Base-by-base conservation (phyloP, 2,113 vertebrate genomes). In the Megaceryle torquata region DNA sequence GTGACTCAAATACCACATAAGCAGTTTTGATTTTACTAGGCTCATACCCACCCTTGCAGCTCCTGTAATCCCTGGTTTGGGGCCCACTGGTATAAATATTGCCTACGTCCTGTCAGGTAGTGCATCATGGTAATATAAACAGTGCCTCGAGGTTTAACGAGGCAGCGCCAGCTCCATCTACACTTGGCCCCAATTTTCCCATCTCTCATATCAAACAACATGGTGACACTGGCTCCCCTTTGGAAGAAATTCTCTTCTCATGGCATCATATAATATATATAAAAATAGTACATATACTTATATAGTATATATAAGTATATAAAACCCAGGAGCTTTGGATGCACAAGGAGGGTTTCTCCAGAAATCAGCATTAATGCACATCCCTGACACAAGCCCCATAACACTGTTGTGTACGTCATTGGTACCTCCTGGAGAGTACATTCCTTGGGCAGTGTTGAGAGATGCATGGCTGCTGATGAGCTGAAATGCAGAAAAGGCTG, bases 11-110 rank as follows among this genome's bases (percentile, higher is more conserved):
- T 86, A 59, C 56, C 94, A 92, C 60, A 68, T 3, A 50, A 82
- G 46, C 56, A 71, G 56, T 78, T 93, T 88, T 51, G 10, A 56
- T 84, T 93, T 95, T 84, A 84, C 51, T 84, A 60, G 69, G 72
- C 60, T 91, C 48, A 9, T 68, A 35, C 57, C 43, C 83, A 86
- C 43, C 29, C 69, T 71, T 54, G 50, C 64, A 63, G 81, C 31
- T 91, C 53, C 56, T 21, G 1, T 39, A 78, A 25, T 19, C 46
- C 83, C 64, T 56, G 0, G 28, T 71, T 78, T 39, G 72, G 72
- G 51, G 56, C 83, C 77, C 3, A 2, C 64, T 93, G 83, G 43
- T 63, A 24, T 89, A 97, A 96, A 97, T 63, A 94, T 29, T 94
- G 79, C 85, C 75, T 33, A 1, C 1, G 3, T 57, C 85, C 68